phyloP scores from a whole-genome alignment of 2,888 invertebrate genomes.

The Drosophila fulvimacula region DNA sequence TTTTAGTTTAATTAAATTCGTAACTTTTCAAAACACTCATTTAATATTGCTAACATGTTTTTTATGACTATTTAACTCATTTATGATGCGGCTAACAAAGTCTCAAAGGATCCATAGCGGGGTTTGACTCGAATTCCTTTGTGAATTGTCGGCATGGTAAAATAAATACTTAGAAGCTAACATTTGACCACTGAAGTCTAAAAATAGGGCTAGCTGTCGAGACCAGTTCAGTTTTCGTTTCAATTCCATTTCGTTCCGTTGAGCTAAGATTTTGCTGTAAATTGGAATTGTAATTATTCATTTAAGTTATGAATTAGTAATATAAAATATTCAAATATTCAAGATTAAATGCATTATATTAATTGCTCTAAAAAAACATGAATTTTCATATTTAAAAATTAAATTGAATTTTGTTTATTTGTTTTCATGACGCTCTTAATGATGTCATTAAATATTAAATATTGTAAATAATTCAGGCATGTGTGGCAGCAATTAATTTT shows the following conservation, averaged over 20 bases:
- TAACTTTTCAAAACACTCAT: too few species aligned
- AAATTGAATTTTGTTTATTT: conserved; percentile 24
- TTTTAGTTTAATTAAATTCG: too few species aligned
- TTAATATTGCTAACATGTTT: neutral
- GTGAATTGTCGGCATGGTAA: neutral
- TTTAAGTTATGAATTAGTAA: neutral
- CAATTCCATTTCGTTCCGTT: neutral
- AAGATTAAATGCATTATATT: neutral
- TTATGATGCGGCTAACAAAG: neutral
- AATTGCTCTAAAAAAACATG: neutral
- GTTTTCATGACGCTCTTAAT: conserved; percentile 7
- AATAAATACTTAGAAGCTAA: neutral
- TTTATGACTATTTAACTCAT: neutral
- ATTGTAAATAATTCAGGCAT: conserved; percentile 12
- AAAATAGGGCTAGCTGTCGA: neutral
- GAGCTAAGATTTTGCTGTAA: neutral
- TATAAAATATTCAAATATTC: neutral
- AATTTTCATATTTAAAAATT: too few species aligned
- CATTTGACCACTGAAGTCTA: neutral
- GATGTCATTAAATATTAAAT: conserved; percentile 8
- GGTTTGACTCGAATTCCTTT: neutral
- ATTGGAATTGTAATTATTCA: neutral
- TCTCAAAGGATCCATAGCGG: neutral
- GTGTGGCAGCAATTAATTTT: conserved; percentile 9
- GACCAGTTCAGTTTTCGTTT: neutral